phyloP scores from a whole-genome alignment of 2,888 invertebrate genomes.

The Thecocarcelia acutangulata region DNA sequence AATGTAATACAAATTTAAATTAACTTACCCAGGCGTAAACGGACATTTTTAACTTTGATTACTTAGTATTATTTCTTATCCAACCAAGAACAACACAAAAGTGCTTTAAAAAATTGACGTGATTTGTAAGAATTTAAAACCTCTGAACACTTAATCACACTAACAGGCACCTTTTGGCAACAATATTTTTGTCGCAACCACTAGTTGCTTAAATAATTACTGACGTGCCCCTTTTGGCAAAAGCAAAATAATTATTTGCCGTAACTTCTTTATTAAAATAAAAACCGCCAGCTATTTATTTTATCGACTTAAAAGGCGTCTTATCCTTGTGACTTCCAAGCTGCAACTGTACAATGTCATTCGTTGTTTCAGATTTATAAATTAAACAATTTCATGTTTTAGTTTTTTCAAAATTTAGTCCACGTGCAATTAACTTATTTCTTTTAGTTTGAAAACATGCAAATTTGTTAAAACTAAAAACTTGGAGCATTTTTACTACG shows the following conservation, averaged over 20 bases:
- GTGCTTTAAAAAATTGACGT: conserved; percentile 45
- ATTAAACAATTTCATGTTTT: conserved; percentile 26
- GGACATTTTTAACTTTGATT: conserved; percentile 73
- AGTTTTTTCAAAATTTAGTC: conserved; percentile 15
- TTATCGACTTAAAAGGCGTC: conserved; percentile 2
- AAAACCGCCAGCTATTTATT: background rate
- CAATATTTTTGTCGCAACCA: conserved; percentile 57
- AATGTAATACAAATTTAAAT: conserved; percentile 47
- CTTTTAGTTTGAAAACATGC: conserved; percentile 38
- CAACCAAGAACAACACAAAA: background rate
- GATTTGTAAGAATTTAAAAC: conserved; percentile 40
- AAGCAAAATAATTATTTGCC: background rate
- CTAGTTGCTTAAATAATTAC: conserved; percentile 62
- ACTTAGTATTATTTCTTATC: conserved; percentile 25
- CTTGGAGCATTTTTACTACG: conserved; percentile 15
- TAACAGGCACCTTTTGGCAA: conserved; percentile 15
- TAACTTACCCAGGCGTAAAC: conserved; percentile 81
- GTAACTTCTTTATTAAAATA: conserved; percentile 7
- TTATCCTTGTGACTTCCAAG: conserved; percentile 12
- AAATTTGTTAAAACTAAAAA: conserved; percentile 35
- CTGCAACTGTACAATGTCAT: conserved; percentile 56
- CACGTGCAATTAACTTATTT: conserved; percentile 19
- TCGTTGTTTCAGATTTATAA: conserved; percentile 44
- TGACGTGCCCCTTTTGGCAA: conserved; percentile 25
- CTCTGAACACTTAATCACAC: conserved; percentile 14